These are phyloP conservation scores for Amblyteles armatorius DNA, from an alignment of 2,888 invertebrate genomes.

Conservation along the genomic window DNA sequence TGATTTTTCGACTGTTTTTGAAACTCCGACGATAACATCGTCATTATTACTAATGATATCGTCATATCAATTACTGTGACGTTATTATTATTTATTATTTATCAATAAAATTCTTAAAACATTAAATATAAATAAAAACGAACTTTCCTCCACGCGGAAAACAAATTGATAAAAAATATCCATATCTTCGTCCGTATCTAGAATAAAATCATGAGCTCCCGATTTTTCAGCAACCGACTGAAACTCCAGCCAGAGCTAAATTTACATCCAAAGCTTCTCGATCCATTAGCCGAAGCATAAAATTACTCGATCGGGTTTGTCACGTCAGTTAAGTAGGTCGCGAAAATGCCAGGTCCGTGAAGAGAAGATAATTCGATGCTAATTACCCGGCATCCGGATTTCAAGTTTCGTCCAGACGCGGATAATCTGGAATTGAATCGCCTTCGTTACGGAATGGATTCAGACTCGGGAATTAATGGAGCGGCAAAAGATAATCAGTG, in stretches of 20 bases:
- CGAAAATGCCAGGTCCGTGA: background rate
- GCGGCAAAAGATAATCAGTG: conserved; percentile 63
- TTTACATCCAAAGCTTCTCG: background rate
- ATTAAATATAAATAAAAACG: too few relatives aligned
- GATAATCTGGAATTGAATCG: conserved; percentile 53
- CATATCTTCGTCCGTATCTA: too few relatives aligned
- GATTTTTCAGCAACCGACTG: background rate
- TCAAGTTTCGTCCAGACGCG: conserved; percentile 9
- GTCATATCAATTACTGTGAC: too few relatives aligned
- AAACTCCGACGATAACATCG: too few relatives aligned
- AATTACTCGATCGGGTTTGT: background rate
- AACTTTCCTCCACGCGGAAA: background rate
- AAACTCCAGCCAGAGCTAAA: background rate
- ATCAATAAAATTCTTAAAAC: too few relatives aligned
- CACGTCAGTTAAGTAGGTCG: background rate
- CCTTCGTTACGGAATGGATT: conserved; percentile 48
- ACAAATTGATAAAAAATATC: background rate
- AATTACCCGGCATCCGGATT: background rate
- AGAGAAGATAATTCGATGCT: conserved; percentile 3
- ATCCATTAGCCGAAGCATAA: background rate
- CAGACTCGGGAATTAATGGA: conserved; percentile 57
- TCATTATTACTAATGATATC: too few relatives aligned
- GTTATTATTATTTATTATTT: too few relatives aligned
- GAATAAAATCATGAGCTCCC: too few relatives aligned
- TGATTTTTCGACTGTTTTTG: too few relatives aligned